A percentile compares a stretch with the other conserved stretches of the same genome.
Conservation (phyloP, 53 echinoderm and acorn worm genomes). For the Arbacia lixula region DNA sequence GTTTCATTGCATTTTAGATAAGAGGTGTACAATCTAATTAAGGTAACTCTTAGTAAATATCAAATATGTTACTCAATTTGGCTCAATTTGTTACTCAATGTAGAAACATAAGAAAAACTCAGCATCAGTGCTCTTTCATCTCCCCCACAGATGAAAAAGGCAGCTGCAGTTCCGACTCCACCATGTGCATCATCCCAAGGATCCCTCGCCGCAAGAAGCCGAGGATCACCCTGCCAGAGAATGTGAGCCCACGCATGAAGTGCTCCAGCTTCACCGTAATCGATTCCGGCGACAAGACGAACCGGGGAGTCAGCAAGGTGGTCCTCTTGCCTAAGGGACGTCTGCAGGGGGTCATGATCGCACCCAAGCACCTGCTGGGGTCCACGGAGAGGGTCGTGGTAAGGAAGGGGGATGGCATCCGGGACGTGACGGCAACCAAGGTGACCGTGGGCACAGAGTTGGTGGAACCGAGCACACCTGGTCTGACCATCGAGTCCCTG, state of each 20-base stretch:
- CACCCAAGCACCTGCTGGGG: neutral
- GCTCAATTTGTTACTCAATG: too few species aligned
- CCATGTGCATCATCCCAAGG: conserved; percentile 52
- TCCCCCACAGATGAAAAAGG: neutral
- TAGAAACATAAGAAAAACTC: too few species aligned
- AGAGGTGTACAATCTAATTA: too few species aligned
- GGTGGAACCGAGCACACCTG: neutral
- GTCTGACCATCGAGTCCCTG: conserved; percentile 38
- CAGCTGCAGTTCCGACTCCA: neutral
- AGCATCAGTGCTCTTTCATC: neutral
- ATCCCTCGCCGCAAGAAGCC: conserved; percentile 68
- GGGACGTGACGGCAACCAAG: conserved; percentile 16
- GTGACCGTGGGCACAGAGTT: neutral
- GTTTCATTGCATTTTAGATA: too few species aligned
- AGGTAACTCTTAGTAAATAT: too few species aligned
- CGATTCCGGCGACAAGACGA: conserved; percentile 75
- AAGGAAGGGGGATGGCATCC: conserved; percentile 14
- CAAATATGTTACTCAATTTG: too few species aligned
- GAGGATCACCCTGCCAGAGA: conserved; percentile 79
- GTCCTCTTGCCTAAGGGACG: conserved; percentile 87
- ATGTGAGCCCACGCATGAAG: conserved; percentile 70
- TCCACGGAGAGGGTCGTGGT: conserved; percentile 45
- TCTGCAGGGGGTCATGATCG: conserved; percentile 68
- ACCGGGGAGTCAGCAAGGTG: conserved; percentile 77
- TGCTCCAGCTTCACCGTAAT: conserved; percentile 90